phyloP scores from a whole-genome alignment of 2,797 vertebrate genomes.

The Tadarida brasiliensis region DNA sequence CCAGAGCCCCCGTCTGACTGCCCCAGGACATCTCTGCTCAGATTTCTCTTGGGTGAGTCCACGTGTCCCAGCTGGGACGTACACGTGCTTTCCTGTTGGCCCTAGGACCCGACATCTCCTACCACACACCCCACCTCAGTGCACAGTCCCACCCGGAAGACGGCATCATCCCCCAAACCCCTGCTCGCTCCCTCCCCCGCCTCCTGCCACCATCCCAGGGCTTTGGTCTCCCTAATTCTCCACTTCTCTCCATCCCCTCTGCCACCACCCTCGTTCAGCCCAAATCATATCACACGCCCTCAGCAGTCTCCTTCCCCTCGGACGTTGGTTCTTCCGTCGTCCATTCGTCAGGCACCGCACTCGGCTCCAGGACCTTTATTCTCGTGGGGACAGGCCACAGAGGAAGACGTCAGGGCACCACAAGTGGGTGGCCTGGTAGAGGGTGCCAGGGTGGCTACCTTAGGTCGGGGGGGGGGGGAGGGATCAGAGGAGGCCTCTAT shows the following conservation, averaged over 20 bases:
- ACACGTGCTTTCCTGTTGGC: accelerated
- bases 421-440: background rate
- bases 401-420: background rate
- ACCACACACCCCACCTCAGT: background rate
- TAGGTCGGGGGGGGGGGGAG: background rate
- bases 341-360: background rate
- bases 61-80: accelerated
- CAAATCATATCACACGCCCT: background rate
- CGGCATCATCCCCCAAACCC: background rate
- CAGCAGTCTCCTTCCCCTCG: background rate
- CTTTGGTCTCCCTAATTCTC: background rate
- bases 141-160: background rate
- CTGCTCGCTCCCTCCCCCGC: accelerated
- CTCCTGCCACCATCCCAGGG: background rate
- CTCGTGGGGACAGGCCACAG: background rate
- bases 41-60: background rate
- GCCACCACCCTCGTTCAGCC: background rate
- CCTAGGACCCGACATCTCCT: background rate
- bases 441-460: background rate
- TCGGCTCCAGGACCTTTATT: background rate
- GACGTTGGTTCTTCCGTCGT: accelerated
- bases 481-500: background rate
- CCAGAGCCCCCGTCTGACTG: background rate
- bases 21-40: background rate
- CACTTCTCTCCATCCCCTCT: background rate